Evolutionary conservation across 2,113 vertebrate genomes (phyloP), one percentile per base, ranked within the genome.

Genomic region (Cyphomyrus plagiostoma): DNA sequence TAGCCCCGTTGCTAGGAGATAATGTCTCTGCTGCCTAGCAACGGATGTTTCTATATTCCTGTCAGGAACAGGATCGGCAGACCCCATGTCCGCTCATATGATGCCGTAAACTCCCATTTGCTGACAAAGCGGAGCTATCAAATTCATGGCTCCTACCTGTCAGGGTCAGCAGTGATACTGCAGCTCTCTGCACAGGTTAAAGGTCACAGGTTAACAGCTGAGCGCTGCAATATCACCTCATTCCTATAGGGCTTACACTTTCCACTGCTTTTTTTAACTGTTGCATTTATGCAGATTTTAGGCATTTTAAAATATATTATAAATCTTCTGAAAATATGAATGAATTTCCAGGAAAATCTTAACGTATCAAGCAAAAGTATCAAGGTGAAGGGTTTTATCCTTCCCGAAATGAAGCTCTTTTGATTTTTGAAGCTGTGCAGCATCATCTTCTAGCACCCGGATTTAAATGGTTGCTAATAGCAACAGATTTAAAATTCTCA

Each of bases 1-100:
- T 93, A 93, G 86, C 82, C 46, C 35, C 90, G 95, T 96, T 96
- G 96, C 86, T 90, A 95, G 94, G 96, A 91, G 93, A 95, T 46
- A 82, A 56, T 3, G 91, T 94, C 95, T 93, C 90, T 90, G 95
- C 94, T 96, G 95, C 96, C 92, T 94, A 94, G 96, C 95, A 97
- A 96, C 96, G 93, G 91, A 91, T 89, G 87, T 91, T 95, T 94
- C 94, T 94, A 92, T 94, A 92, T 93, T 96, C 92, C 84, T 42
- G 3, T 92, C 94, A 95, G 91, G 89, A 97, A 94, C 90, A 93
- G 89, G 91, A 94, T 92, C 91, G 93, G 90, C 90, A 92, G 91
- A 93, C 93, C 90, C 86, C 91, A 93, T 91, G 91, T 91, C 92
- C 89, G 90, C 91, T 92, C 90, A 92, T 90, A 91, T 89, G 92